Evolutionary conservation across 2,888 invertebrate species (phyloP).

Genomic region (Diadegma fenestrale): DNA sequence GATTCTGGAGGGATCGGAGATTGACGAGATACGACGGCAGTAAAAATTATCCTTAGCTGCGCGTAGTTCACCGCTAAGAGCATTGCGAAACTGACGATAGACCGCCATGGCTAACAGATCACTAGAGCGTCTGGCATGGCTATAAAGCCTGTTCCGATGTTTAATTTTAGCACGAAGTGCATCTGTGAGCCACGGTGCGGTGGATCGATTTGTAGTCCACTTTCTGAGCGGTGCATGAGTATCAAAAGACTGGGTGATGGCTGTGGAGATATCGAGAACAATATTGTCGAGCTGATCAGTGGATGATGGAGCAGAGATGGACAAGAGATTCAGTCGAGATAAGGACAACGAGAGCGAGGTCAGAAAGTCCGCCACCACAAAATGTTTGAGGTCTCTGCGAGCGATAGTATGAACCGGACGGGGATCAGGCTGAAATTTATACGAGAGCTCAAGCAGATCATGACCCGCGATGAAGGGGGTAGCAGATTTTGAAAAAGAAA

Average conservation of each 20-base stretch:
- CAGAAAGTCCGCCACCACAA: background rate
- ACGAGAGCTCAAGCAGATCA: background rate
- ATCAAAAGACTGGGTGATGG: background rate
- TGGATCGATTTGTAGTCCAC: background rate
- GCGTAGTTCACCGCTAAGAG: background rate
- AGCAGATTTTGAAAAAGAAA: background rate
- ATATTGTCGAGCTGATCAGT: too few relatives aligned
- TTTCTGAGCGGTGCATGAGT: background rate
- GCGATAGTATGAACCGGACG: too few relatives aligned
- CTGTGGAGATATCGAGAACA: too few relatives aligned
- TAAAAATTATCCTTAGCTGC: background rate
- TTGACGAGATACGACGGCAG: background rate
- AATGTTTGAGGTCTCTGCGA: background rate
- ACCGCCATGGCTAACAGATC: background rate
- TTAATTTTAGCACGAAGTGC: background rate
- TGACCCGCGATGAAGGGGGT: conserved; percentile 15
- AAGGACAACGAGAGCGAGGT: background rate
- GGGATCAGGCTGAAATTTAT: background rate
- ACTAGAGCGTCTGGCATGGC: background rate
- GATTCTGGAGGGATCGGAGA: background rate
- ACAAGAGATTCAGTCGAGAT: background rate
- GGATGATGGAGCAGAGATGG: background rate
- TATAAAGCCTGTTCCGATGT: background rate
- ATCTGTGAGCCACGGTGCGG: background rate
- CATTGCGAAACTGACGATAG: background rate